phyloP scores from a whole-genome alignment of 2,797 vertebrate species.

The Pelochelys cantorii region DNA sequence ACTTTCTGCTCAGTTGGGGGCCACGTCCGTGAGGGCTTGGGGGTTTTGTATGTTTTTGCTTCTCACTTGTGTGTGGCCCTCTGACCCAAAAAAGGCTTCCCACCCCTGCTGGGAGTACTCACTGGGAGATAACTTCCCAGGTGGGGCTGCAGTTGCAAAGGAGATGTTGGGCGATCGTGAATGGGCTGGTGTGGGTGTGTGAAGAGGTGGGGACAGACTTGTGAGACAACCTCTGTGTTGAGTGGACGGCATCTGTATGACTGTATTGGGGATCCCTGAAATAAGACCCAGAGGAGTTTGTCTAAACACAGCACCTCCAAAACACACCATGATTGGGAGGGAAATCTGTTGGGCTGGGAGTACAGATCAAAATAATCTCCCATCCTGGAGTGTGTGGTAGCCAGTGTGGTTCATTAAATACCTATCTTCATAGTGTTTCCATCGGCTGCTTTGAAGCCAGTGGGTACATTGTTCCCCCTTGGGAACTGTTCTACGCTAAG shows the following conservation, averaged over 20 bases:
- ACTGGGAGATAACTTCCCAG: too few relatives aligned
- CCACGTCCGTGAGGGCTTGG: too few relatives aligned
- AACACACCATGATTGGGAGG: accelerated
- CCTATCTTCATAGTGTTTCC: constrained; percentile 39
- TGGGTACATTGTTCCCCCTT: constrained; percentile 42
- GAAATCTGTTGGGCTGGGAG: neutral
- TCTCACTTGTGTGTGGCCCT: too few relatives aligned
- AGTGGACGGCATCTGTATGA: neutral
- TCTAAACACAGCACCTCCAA: neutral
- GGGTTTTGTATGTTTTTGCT: too few relatives aligned
- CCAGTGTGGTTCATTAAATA: neutral
- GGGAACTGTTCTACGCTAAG: constrained; percentile 49
- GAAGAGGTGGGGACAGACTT: neutral
- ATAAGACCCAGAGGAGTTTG: neutral
- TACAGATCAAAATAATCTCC: neutral
- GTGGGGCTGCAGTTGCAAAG: neutral
- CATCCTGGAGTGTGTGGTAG: neutral
- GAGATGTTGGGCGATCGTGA: neutral
- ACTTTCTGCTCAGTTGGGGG: too few relatives aligned
- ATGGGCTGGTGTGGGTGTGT: accelerated
- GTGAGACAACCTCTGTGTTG: neutral
- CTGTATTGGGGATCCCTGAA: neutral
- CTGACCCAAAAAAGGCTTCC: too few relatives aligned
- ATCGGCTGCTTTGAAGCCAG: constrained; percentile 42
- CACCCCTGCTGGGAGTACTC: too few relatives aligned